Percentiles rank a stretch among this genome's conserved stretches.
phyloP scores from a whole-genome alignment of 2,888 invertebrate species.

The Camponotus fellah region DNA sequence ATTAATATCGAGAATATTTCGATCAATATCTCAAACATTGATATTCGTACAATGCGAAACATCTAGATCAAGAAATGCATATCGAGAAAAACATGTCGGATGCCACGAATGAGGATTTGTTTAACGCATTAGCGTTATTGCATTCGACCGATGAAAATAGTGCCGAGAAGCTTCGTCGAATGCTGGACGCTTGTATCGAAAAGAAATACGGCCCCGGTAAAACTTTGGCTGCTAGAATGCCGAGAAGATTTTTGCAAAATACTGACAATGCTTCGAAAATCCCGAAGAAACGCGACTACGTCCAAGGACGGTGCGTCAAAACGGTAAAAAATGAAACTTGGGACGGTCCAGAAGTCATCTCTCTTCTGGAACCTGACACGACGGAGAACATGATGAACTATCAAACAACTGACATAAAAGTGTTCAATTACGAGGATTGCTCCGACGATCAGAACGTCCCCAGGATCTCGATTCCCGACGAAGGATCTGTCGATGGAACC shows the following conservation, averaged over 20 bases:
- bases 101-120: conserved; percentile 75
- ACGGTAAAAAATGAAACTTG: background rate
- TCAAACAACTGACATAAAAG: conserved; percentile 6
- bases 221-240: conserved; percentile 65
- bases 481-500: conserved; percentile 72
- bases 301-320: background rate
- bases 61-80: conserved; percentile 64
- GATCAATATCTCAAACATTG: background rate
- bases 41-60: background rate
- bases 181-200: conserved; percentile 74
- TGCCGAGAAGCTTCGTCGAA: conserved; percentile 73
- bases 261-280: conserved; percentile 7
- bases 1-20: background rate
- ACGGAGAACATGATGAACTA: conserved; percentile 35
- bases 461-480: conserved; percentile 82
- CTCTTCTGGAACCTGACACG: conserved; percentile 21
- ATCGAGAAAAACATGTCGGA: conserved; percentile 58
- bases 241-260: conserved; percentile 51
- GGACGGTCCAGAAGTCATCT: conserved; percentile 10
- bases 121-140: conserved; percentile 74
- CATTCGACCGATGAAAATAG: conserved; percentile 77
- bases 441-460: conserved; percentile 75
- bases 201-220: conserved; percentile 63
- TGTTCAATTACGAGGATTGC: conserved; percentile 59
- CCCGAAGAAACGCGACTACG: background rate